These are phyloP conservation scores for Melanotus villosus DNA, from an alignment of 2,888 invertebrate genomes.

Conservation along the genomic window DNA sequence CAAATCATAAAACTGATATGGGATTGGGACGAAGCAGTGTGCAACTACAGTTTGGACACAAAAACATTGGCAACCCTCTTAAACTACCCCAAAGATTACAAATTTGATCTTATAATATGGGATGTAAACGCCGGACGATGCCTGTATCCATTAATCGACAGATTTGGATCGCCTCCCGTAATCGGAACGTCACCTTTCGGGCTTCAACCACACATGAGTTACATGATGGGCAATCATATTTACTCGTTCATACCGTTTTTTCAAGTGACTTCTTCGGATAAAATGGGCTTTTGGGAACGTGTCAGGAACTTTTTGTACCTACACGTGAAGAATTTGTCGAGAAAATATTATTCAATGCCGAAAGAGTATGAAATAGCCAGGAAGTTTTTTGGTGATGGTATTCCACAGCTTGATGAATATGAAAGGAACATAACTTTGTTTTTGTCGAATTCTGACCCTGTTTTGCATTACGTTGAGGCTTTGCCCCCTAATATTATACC, in stretches of 20 bases:
- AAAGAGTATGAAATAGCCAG: conserved; percentile 48
- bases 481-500: conserved; percentile 64
- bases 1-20: not conserved
- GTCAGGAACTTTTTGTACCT: conserved; percentile 51
- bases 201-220: conserved; percentile 33
- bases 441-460: conserved; percentile 59
- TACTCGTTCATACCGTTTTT: conserved; percentile 56
- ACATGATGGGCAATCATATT: conserved; percentile 53
- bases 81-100: conserved; percentile 49
- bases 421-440: conserved; percentile 57
- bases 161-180: conserved; percentile 51
- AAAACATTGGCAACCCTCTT: conserved; percentile 42
- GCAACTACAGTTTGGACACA: conserved; percentile 40
- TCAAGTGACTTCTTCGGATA: conserved; percentile 45
- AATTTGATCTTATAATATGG: conserved; percentile 54
- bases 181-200: conserved; percentile 35
- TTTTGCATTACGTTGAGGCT: conserved; percentile 58
- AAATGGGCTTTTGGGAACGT: conserved; percentile 55
- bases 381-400: conserved; percentile 53
- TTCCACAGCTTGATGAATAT: conserved; percentile 52
- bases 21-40: conserved; percentile 10
- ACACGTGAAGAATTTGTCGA: conserved; percentile 31
- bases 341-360: conserved; percentile 44
- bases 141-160: conserved; percentile 51
- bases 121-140: conserved; percentile 48